These are phyloP conservation scores for Takifugu rubripes DNA, from an alignment of 2,797 vertebrate species.

Conservation along the genomic window DNA sequence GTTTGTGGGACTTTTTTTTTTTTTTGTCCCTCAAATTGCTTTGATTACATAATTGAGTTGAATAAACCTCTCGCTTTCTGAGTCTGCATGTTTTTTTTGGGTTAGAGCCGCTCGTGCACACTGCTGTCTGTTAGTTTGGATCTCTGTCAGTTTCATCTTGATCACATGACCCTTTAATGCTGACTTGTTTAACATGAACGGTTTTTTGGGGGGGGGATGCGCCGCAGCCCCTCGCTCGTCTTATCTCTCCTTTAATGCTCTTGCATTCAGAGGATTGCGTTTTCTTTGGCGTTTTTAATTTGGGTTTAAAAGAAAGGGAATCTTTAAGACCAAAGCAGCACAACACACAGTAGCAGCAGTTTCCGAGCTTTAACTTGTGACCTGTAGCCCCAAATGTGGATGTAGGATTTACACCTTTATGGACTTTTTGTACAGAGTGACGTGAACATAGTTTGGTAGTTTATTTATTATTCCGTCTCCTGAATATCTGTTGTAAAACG, in stretches of 20 bases:
- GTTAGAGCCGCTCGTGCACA: constrained; percentile 19
- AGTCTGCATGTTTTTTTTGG: constrained; percentile 31
- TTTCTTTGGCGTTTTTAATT: too few relatives aligned
- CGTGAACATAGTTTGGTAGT: background rate
- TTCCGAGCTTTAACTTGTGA: constrained; percentile 4
- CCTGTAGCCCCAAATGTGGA: constrained; percentile 26
- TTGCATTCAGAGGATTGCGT: too few relatives aligned
- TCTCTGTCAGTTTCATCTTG: background rate
- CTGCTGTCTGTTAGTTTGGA: constrained; percentile 10
- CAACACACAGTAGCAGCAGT: constrained; percentile 44
- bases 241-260: too few relatives aligned
- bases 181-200: background rate
- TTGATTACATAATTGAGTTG: constrained; percentile 52
- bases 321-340: constrained; percentile 8
- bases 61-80: constrained; percentile 64
- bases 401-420: constrained; percentile 20
- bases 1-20: constrained; percentile 6
- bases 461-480: background rate
- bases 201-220: too few relatives aligned
- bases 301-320: background rate
- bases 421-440: constrained; percentile 17
- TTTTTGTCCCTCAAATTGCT: constrained; percentile 20
- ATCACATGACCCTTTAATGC: constrained; percentile 34
- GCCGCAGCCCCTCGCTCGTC: too few relatives aligned
- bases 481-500: background rate